These are phyloP conservation scores for Sturnus vulgaris DNA, from an alignment of 2,113 vertebrate species.

Conservation along the genomic window DNA sequence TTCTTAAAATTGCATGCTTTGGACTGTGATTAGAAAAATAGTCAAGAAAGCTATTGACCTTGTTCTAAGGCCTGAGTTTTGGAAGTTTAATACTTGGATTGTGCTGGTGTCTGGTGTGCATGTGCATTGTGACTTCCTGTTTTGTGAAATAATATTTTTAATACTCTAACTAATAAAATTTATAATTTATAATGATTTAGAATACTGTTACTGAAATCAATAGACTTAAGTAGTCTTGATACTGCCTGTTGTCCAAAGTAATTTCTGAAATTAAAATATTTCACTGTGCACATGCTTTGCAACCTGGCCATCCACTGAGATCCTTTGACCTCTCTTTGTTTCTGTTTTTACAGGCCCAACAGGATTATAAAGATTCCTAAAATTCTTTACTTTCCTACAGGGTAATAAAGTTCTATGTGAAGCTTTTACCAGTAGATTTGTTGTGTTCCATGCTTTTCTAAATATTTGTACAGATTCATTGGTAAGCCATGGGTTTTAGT, in stretches of 20 bases:
- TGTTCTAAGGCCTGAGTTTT: not conserved
- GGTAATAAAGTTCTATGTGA: not conserved
- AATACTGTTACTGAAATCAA: not conserved
- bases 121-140: not conserved
- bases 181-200: not conserved
- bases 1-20: not conserved
- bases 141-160: not conserved
- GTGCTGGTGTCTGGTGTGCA: not conserved
- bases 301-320: not conserved
- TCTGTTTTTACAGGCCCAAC: conserved; percentile 51
- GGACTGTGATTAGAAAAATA: not conserved
- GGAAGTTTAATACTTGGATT: not conserved
- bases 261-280: conserved; percentile 3
- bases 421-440: not conserved
- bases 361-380: conserved; percentile 61
- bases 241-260: not conserved
- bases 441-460: not conserved
- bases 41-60: not conserved
- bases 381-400: conserved; percentile 44
- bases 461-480: not conserved
- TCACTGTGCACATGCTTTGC: not conserved
- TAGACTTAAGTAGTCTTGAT: not conserved
- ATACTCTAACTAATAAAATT: not conserved
- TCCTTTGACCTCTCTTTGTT: conserved; percentile 42
- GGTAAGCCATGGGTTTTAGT: not conserved